Base-by-base conservation (phyloP, 2,888 invertebrate genomes). In the Ditula angustiorana region DNA sequence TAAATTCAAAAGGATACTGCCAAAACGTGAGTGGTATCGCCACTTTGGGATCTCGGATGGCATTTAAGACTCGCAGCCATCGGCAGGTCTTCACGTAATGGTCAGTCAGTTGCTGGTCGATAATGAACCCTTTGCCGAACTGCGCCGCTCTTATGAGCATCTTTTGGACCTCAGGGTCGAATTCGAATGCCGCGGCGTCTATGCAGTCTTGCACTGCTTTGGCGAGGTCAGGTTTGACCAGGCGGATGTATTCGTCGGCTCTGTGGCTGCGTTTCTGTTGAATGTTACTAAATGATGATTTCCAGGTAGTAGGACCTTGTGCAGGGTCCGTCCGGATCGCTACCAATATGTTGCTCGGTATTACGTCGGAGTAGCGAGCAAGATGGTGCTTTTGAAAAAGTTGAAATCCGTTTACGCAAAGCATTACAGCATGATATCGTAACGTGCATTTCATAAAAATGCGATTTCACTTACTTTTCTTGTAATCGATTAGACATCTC, bases 121-220 rank as follows among this genome's bases (percentile, higher is more conserved):
- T 94, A 56, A 98, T 94, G 82, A 99, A 99, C 57, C 97, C 97
- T 90, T 98, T 99, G 5, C 99, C 99, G 91, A 98, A 99, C 81
- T 98, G 97, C 0, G 99, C 98, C 8, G 99, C 98, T 79, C 96
- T 94, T 66, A 99, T 95, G 11, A 99, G 92, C 92, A 96, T 95
- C 86, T 98, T 98, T 87, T 99, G 99, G 0, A 96, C 96, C 47
- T 96, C 95, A 0, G 97, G 94, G 78, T 96, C 95, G 87, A 97
- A 98, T 84, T 99, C 98, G 83, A 96, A 97, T 2, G 97, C 96
- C 0, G 99, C 98, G 0, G 98, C 98, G 78, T 97, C 96, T 60
- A 99, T 96, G 80, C 99, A 99, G 80, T 98, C 97, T 69, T 95
- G 95, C 0, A 99, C 97, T 0, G 98, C 99, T 50, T 91, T 86